Conservation (phyloP, 2,888 invertebrate genomes). For the Magallana nippona region DNA sequence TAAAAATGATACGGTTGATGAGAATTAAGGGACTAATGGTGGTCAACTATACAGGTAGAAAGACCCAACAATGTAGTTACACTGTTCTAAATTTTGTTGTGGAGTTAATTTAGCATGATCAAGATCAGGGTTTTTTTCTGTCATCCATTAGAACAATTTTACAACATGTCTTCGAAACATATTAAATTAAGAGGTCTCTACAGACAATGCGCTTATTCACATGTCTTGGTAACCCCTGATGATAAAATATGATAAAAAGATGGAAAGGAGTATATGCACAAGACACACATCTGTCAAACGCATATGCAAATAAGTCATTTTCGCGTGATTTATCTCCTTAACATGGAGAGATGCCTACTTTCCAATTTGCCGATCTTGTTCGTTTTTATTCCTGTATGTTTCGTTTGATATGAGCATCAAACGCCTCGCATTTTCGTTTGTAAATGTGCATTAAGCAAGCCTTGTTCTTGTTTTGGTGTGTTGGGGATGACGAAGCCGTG, state of each 20-base stretch:
- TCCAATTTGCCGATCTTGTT: conserved; percentile 13
- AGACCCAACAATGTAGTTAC: background rate
- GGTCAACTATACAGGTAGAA: background rate
- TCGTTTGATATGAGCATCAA: background rate
- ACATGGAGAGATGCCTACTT: background rate
- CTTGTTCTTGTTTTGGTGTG: background rate
- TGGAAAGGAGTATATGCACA: background rate
- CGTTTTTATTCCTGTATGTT: background rate
- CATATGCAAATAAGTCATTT: conserved; percentile 9
- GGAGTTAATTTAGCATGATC: too few species aligned
- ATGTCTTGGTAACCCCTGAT: too few species aligned
- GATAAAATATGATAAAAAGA: background rate
- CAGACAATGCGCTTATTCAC: background rate
- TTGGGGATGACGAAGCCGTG: background rate
- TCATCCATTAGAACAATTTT: too few species aligned
- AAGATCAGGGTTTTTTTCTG: too few species aligned
- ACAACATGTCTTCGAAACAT: too few species aligned
- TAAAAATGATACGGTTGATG: conserved; percentile 27
- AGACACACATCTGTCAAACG: conserved; percentile 6
- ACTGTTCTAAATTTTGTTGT: background rate
- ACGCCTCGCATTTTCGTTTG: background rate
- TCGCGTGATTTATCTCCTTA: background rate
- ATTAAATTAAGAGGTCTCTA: too few species aligned
- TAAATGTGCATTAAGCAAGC: background rate
- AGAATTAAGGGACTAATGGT: background rate